These are phyloP conservation scores for Oplegnathus fasciatus DNA, from an alignment of 2,113 vertebrate genomes.

Conservation along the genomic window DNA sequence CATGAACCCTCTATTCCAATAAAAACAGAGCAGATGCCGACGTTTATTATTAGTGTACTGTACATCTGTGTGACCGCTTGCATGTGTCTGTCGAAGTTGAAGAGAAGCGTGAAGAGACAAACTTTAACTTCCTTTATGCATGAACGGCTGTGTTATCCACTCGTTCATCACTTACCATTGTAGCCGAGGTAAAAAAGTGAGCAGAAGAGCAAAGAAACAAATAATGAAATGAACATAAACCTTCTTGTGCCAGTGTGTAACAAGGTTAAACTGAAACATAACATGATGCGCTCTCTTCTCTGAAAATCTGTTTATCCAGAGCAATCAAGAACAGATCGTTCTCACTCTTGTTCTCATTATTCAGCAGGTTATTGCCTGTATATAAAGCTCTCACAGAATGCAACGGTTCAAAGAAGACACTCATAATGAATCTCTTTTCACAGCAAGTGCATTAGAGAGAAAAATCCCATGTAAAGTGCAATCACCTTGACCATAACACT, in stretches of 20 bases:
- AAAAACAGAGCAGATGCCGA: not conserved
- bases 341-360: slow-evolving; percentile 3
- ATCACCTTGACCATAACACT: slow-evolving; percentile 22
- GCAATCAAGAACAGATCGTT: not conserved
- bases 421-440: not conserved
- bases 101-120: not conserved
- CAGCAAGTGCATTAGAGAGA: not conserved
- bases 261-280: not conserved
- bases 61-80: not conserved
- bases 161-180: not conserved
- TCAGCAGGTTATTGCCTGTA: not conserved
- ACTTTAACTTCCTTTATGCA: not conserved
- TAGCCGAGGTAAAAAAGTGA: not conserved
- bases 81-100: not conserved
- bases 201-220: not conserved
- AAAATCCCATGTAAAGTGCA: slow-evolving; percentile 5
- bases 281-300: not conserved
- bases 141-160: not conserved
- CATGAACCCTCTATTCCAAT: not conserved
- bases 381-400: not conserved
- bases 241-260: not conserved
- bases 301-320: not conserved
- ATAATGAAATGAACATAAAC: not conserved
- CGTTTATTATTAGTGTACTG: not conserved
- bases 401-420: not conserved